Evolutionary conservation across 2,797 vertebrate species (phyloP), one percentile per base, ranked within the genome.

Genomic region (Diplodus puntazzo): DNA sequence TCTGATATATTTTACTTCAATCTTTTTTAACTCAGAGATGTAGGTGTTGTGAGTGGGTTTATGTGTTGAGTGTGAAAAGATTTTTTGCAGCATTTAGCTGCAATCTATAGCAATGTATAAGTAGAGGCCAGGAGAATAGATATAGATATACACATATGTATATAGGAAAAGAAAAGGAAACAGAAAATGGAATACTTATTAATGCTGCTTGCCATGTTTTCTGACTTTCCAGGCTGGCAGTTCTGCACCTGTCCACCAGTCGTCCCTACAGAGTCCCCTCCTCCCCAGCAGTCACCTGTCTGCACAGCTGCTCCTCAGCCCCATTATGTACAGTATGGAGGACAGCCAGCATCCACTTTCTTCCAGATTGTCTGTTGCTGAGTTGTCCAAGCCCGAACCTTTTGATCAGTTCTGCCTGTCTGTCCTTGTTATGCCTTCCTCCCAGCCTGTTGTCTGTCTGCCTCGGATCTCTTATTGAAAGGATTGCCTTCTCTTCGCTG

Each of bases 401-500:
- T 69, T 60, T 64, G 21, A 49, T 69, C 21, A 48, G 46, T 55
- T 81, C 69, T 81, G 43, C 62, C 0, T 65, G 68, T 79, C 75
- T 73, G 34, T 74, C 23, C 53, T 61, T 75, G 46, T 74, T 70
- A 54, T 59, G 1, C 52, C 34, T 50, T 54, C 39, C 61, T 27
- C 18, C 27, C 34, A 50, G 34, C 11, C 14, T 59, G 16, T 16
- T 57, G 25, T 49, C 73, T 69, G 63, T 69, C 53, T 76, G 58
- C 21, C 16, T 30, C 54, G 14, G 30, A 53, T 13, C 17, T 25
- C 14, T 13, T 14, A 59, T 17, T 53, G 34, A 52, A 61, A 50
- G 5, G 2, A 52, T 20, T 21, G 0, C 4, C 21, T 55, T 55
- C 17, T n/a, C 25, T 60, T 43, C 30, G 14, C 23, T 0, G 5